A percentile compares a stretch with the other conserved stretches of the same genome.
Conservation (phyloP, 2,797 vertebrate species). For the Myioborus miniatus region DNA sequence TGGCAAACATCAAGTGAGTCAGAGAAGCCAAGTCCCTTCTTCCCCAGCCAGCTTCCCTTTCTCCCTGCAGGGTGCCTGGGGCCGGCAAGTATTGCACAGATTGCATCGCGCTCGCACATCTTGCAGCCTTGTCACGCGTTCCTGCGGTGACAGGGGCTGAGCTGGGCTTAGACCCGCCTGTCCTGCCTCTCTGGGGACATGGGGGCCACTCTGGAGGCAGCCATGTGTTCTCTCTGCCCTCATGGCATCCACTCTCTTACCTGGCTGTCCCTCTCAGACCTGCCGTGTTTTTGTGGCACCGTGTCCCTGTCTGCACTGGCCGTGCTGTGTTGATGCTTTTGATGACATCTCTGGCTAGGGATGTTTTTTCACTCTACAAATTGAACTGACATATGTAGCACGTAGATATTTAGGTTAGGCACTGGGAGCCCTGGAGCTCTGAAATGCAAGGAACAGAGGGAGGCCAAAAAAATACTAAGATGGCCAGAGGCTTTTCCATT, state of each 20-base stretch:
- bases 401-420: background rate
- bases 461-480: background rate
- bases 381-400: background rate
- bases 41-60: background rate
- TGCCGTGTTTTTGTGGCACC: fast-evolving
- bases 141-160: background rate
- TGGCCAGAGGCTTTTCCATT: background rate
- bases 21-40: background rate
- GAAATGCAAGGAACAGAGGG: background rate
- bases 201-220: fast-evolving
- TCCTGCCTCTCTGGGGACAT: background rate
- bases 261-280: background rate
- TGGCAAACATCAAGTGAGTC: background rate
- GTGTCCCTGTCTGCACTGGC: background rate
- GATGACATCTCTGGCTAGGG: background rate
- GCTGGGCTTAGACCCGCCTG: background rate
- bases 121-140: fast-evolving
- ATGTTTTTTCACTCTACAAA: background rate
- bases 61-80: background rate
- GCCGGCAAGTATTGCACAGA: fast-evolving
- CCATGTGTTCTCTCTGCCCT: background rate
- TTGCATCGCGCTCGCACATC: fast-evolving
- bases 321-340: background rate
- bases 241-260: fast-evolving
- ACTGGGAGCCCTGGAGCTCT: background rate